Evolutionary conservation across 2,888 invertebrate species (phyloP).

Genomic region (Pyrrhosoma nymphula): DNA sequence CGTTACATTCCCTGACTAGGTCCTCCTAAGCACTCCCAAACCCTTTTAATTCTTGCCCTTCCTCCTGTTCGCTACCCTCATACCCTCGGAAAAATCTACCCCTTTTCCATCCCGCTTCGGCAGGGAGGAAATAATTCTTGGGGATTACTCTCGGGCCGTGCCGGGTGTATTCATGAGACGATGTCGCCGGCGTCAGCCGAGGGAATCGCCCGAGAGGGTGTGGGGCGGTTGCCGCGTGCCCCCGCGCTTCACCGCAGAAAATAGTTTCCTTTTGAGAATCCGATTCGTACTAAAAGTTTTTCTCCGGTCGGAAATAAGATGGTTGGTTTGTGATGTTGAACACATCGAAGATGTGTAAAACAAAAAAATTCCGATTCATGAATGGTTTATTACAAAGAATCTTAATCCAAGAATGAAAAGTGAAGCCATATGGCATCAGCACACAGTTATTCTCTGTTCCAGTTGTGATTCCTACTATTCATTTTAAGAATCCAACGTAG

Average conservation of each 20-base stretch:
- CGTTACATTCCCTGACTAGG: not conserved
- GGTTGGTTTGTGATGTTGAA: not conserved
- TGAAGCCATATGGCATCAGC: too few relatives aligned
- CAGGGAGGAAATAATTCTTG: not conserved
- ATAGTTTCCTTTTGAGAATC: not conserved
- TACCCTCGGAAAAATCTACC: not conserved
- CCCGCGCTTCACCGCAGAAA: not conserved
- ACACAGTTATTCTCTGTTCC: too few relatives aligned
- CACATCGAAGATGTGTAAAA: too few relatives aligned
- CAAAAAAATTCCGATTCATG: too few relatives aligned
- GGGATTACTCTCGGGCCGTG: slow-evolving; percentile 19
- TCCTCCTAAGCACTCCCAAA: not conserved
- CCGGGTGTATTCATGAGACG: not conserved
- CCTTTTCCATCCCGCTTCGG: not conserved
- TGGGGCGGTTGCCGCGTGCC: not conserved
- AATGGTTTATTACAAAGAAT: too few relatives aligned
- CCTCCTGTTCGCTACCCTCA: not conserved
- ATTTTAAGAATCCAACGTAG: too few relatives aligned
- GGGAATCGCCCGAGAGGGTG: not conserved
- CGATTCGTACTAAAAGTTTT: slow-evolving; percentile 9
- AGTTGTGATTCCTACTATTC: too few relatives aligned
- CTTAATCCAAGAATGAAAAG: too few relatives aligned
- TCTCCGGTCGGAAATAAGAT: not conserved
- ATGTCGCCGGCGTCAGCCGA: not conserved
- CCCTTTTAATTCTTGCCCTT: not conserved